A percentile compares a stretch with the other conserved stretches of the same genome.
Conservation (phyloP, 2,113 vertebrate genomes). For the Hucho hucho region DNA sequence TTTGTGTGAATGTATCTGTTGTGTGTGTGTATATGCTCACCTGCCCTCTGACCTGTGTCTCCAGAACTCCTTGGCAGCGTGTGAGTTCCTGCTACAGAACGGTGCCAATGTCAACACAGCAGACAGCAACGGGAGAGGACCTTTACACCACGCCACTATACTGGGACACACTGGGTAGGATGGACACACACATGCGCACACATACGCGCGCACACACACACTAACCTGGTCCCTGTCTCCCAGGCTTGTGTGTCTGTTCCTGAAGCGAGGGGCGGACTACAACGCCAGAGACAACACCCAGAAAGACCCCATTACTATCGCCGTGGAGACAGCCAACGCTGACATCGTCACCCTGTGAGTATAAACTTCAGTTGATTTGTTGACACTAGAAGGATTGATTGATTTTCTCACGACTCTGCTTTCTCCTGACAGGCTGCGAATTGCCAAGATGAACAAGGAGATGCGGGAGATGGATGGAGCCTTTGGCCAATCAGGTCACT, state of each 20-base stretch:
- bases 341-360: constrained; percentile 92
- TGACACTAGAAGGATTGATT: neutral
- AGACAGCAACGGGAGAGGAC: constrained; percentile 77
- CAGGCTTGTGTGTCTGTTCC: constrained; percentile 87
- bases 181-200: constrained; percentile 4
- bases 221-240: neutral
- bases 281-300: constrained; percentile 78
- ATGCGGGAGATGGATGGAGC: constrained; percentile 86
- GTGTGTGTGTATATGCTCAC: too few relatives aligned
- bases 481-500: constrained; percentile 84
- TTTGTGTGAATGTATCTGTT: too few relatives aligned
- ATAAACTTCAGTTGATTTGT: neutral
- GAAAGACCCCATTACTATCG: constrained; percentile 86
- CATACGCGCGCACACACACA: neutral
- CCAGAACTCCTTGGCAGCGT: constrained; percentile 86
- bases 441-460: constrained; percentile 90
- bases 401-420: neutral
- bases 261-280: constrained; percentile 86
- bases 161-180: constrained; percentile 86
- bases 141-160: constrained; percentile 87
- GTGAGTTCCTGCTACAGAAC: constrained; percentile 91
- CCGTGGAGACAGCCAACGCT: constrained; percentile 85
- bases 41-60: neutral
- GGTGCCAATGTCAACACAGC: constrained; percentile 85
- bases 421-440: constrained; percentile 72